Evolutionary conservation across 1,140 invertebrate species (phyloP), one percentile per base, ranked within the genome.

Genomic region (Diachasma alloeum): DNA sequence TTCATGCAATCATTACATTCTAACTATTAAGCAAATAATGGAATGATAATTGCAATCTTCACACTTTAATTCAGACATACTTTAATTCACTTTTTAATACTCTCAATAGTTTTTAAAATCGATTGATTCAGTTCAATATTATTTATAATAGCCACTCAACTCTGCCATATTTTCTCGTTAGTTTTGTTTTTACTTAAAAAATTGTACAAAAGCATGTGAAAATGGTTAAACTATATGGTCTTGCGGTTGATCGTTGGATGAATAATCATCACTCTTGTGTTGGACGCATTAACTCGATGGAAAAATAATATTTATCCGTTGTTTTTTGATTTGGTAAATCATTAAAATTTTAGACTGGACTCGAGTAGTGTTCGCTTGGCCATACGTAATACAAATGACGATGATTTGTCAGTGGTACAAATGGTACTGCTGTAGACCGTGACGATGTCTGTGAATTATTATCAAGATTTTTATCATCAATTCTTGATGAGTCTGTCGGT

Each of bases 181-280:
- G 48, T 53, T 53, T 53, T 17, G 15, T 53, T 53, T 9, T 70
- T 44, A 71, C 39, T 42, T 42, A 69, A 77, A 66, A 73, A 77
- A 48, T 72, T 37, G 76, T 77, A 73, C 42, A 77, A 77, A 77
- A 77, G 69, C 75, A 77, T 72, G 75, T 77, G 56, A 77, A 77
- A 77, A 77, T 72, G n/a, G 56, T 74, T 44, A 68, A 53, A 77
- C 63, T 77, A 42, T 59, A 63, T 72, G 2, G 22, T 76, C 44
- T 59, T 74, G 53, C 36, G 17, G 36, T 42, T 67, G 22, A 24
- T 74, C 39, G 37, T 36, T 66, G 13, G 59, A 66, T 56, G 48
- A 19, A 56, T 19, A 17, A 26, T 24, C 9, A 26, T 24, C 9
- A 42, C 24, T 37, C 66, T 74, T 26, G 19, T 42, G 56, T 26